phyloP scores from a whole-genome alignment of 2,888 invertebrate species.

The Parnassius smintheus region DNA sequence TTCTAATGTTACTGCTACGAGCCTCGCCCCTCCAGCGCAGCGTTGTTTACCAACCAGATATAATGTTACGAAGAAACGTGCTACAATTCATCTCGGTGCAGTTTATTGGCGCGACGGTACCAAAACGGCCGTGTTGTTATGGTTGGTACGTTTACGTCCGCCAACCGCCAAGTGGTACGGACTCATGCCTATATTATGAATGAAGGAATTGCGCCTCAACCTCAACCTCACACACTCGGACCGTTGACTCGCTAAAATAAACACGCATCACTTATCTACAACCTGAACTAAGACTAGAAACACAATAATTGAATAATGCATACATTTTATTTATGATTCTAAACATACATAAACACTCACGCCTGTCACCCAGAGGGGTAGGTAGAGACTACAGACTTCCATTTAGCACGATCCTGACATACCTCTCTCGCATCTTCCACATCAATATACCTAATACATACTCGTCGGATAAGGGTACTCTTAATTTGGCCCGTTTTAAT shows the following conservation, averaged over 20 bases:
- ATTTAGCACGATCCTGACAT: no score
- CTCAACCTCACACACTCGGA: conserved; percentile 43
- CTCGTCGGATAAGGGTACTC: no score
- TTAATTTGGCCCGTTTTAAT: no score
- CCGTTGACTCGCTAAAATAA: conserved; percentile 62
- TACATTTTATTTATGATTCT: no score
- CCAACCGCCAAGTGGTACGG: conserved; percentile 36
- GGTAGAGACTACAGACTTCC: no score
- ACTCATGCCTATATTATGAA: conserved; percentile 36
- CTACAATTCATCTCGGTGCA: conserved; percentile 48
- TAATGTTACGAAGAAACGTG: conserved; percentile 30
- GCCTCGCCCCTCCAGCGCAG: conserved; percentile 40
- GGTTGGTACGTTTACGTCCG: conserved; percentile 69
- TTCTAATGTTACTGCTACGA: conserved; percentile 27
- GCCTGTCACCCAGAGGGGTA: no score
- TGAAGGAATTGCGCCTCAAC: conserved; percentile 42
- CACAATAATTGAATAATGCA: no score
- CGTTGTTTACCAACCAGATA: conserved; percentile 37
- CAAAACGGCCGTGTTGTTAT: conserved; percentile 69
- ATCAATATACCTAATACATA: no score
- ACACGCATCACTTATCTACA: conserved; percentile 46
- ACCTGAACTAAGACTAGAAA: conserved; percentile 22
- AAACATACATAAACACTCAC: no score
- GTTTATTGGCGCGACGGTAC: conserved; percentile 70
- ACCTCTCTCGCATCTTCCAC: no score